Conservation (phyloP, 92 coral and sea anemone genomes). For the Epizoanthus illoricatus region DNA sequence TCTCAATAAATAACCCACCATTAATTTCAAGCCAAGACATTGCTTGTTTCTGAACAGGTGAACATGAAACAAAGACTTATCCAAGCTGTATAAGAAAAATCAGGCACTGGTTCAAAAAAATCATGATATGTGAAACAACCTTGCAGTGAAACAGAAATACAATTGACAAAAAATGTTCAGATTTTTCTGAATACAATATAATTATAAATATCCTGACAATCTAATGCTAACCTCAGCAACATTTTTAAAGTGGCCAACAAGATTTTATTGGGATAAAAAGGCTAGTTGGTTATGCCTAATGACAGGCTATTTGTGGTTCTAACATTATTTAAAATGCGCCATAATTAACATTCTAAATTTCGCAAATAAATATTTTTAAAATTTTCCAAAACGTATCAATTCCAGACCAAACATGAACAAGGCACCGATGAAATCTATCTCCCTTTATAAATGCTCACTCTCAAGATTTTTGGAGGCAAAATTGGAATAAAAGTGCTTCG, state of each 20-base stretch:
- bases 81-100: neutral
- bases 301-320: neutral
- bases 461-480: neutral
- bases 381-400: neutral
- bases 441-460: neutral
- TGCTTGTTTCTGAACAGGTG: neutral
- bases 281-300: conserved; percentile 1
- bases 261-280: neutral
- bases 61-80: neutral
- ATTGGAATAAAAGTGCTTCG: neutral
- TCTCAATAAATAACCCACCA: neutral
- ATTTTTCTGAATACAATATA: too few species aligned
- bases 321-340: conserved; percentile 2
- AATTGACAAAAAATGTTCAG: too few species aligned
- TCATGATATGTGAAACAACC: neutral
- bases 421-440: neutral
- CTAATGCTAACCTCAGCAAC: neutral
- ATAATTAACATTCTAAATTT: conserved; percentile 6
- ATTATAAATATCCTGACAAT: neutral
- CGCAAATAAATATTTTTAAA: conserved; percentile 1
- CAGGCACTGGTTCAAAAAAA: too few species aligned
- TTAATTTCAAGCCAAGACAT: neutral
- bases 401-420: neutral
- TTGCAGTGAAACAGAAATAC: too few species aligned
- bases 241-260: neutral